Evolutionary conservation across 2,113 vertebrate species (phyloP).

Genomic region (Alaudala cheleensis): DNA sequence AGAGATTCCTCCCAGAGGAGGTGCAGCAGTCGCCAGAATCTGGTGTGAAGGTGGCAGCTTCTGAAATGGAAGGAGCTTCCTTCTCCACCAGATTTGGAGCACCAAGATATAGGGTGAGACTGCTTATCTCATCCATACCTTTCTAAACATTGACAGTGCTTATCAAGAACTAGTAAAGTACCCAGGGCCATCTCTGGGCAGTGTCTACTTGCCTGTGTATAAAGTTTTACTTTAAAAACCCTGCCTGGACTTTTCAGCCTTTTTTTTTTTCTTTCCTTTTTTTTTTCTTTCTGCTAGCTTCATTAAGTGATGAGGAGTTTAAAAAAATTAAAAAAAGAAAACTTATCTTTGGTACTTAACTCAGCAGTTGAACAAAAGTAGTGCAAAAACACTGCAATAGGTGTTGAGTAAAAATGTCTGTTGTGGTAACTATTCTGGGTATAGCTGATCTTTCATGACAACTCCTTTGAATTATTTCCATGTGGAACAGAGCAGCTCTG

Average conservation of each 20-base stretch:
- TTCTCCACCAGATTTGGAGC: not conserved
- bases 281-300: not conserved
- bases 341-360: not conserved
- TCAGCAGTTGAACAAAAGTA: not conserved
- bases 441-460: not conserved
- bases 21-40: not conserved
- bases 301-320: not conserved
- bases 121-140: not conserved
- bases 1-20: not conserved
- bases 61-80: not conserved
- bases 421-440: slow-evolving; percentile 4
- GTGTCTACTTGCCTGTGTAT: not conserved
- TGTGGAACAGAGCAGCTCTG: slow-evolving; percentile 23
- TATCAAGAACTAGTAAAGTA: not conserved
- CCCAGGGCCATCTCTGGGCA: not conserved
- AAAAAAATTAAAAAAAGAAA: not conserved
- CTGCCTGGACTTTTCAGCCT: not conserved
- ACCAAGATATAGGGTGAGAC: not conserved
- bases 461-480: slow-evolving; percentile 37
- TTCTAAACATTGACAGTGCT: not conserved
- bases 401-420: not conserved
- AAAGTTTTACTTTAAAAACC: not conserved
- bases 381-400: not conserved
- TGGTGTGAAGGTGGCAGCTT: not conserved
- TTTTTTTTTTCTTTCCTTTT: not conserved